Evolutionary conservation across 2,888 invertebrate species (phyloP).

Genomic region (Apamea monoglypha): DNA sequence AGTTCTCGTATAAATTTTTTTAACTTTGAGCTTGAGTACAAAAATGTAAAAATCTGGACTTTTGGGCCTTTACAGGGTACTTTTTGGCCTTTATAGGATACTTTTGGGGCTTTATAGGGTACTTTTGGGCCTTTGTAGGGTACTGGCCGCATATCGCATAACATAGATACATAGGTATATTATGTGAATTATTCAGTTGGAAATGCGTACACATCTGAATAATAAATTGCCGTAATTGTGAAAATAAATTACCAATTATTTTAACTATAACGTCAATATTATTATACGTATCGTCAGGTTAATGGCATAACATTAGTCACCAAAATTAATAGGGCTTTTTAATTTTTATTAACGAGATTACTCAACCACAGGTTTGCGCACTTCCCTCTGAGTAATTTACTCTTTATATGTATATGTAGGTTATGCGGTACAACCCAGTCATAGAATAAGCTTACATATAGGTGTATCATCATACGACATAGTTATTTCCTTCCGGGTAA

Average conservation of each 20-base stretch:
- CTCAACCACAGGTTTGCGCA: not conserved
- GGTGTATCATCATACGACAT: conserved; percentile 8
- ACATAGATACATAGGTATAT: not conserved
- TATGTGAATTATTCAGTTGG: not conserved
- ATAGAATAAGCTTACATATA: not conserved
- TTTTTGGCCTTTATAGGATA: not conserved
- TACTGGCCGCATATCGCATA: no score
- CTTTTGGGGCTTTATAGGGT: not conserved
- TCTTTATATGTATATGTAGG: not conserved
- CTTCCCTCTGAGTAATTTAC: conserved; percentile 16
- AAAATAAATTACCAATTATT: not conserved
- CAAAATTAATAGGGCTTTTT: not conserved
- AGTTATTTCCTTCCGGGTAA: conserved; percentile 6
- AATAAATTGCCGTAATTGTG: not conserved
- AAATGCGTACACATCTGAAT: not conserved
- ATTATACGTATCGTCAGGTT: no score
- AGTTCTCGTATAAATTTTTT: no score
- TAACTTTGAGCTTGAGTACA: not conserved
- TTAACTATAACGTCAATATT: no score
- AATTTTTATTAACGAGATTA: not conserved
- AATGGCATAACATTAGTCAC: not conserved
- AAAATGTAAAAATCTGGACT: not conserved
- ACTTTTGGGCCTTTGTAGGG: not conserved
- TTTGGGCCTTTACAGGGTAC: not conserved
- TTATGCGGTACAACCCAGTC: not conserved